phyloP scores from a whole-genome alignment of 2,888 invertebrate species.

The Acanthococcus lagerstroemiae region DNA sequence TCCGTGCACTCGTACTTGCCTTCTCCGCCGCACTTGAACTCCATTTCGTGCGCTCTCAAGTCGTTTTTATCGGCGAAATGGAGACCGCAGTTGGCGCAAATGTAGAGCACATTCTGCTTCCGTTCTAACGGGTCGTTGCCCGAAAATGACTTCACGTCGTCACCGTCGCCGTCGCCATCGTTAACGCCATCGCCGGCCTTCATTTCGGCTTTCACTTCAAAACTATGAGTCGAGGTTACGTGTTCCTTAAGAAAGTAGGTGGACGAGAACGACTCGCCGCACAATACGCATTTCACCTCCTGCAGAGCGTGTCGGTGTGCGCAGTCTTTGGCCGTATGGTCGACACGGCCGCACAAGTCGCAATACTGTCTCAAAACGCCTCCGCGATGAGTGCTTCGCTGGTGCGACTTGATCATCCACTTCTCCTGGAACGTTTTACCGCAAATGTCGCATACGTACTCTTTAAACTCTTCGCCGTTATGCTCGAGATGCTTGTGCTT shows the following conservation, averaged over 20 bases:
- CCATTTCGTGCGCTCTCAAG: background rate
- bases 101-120: background rate
- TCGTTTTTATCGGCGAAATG: slow-evolving; percentile 3
- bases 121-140: background rate
- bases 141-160: background rate
- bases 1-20: slow-evolving; percentile 12
- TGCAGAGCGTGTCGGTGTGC: slow-evolving; percentile 8
- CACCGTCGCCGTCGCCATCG: background rate
- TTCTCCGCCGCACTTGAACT: background rate
- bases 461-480: slow-evolving; percentile 17
- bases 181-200: background rate
- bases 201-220: background rate
- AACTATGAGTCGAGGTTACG: slow-evolving; percentile 1
- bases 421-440: slow-evolving; percentile 11
- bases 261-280: slow-evolving; percentile 7
- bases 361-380: slow-evolving; percentile 7
- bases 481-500: slow-evolving; percentile 9
- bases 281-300: slow-evolving; percentile 7
- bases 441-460: slow-evolving; percentile 16
- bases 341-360: slow-evolving; percentile 14
- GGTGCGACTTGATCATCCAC: slow-evolving; percentile 19
- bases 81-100: slow-evolving; percentile 12
- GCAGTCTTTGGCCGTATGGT: slow-evolving; percentile 11
- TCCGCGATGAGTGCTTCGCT: slow-evolving; percentile 2
- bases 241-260: slow-evolving; percentile 3